These are phyloP conservation scores for Drosophila leontia DNA, from an alignment of 1,140 invertebrate genomes.

Conservation along the genomic window DNA sequence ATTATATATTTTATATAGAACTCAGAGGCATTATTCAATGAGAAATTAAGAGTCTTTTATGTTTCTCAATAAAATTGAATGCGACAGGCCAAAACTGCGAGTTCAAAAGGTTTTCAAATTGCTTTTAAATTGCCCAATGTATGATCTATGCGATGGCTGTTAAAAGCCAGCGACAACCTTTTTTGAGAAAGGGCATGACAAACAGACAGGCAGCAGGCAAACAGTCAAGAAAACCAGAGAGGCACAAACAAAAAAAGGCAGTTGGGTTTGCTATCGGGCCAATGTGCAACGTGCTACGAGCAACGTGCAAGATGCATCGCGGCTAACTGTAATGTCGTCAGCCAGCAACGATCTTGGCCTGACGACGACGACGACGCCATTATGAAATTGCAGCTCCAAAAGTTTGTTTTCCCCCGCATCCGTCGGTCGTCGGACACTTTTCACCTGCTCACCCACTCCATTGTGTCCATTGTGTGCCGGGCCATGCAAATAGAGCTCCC, in stretches of 20 bases:
- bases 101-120: conserved; percentile 49
- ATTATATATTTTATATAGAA: too few species aligned
- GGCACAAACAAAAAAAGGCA: conserved; percentile 28
- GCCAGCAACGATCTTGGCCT: conserved; percentile 50
- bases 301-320: conserved; percentile 59
- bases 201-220: conserved; percentile 36
- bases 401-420: conserved; percentile 68
- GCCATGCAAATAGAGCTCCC: conserved; percentile 65
- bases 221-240: conserved; percentile 20
- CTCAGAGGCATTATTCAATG: too few species aligned
- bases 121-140: conserved; percentile 52
- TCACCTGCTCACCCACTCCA: conserved; percentile 65
- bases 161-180: conserved; percentile 53
- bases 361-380: conserved; percentile 71
- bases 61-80: not conserved
- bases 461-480: conserved; percentile 46
- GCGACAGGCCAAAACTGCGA: conserved; percentile 8
- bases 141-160: conserved; percentile 37
- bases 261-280: conserved; percentile 52
- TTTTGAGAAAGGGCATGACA: conserved; percentile 63
- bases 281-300: conserved; percentile 56
- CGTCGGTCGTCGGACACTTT: conserved; percentile 64
- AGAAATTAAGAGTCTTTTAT: not conserved
- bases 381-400: conserved; percentile 77
- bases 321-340: conserved; percentile 78